Conservation (phyloP, 2,888 invertebrate genomes). For the Nymphalis c-album region DNA sequence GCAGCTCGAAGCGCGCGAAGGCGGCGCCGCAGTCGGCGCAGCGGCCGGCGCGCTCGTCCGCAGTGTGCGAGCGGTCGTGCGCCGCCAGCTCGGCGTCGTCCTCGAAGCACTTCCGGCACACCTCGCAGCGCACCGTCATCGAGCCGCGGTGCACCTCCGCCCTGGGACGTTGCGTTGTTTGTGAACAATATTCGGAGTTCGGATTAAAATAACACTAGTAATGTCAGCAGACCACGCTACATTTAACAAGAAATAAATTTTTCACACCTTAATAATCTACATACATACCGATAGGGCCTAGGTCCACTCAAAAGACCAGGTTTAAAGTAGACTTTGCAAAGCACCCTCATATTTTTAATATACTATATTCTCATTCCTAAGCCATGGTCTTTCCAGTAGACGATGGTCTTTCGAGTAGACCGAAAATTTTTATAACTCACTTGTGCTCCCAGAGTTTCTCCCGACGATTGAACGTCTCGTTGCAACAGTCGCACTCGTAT, state of each 20-base stretch:
- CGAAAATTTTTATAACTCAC: slow-evolving; percentile 46
- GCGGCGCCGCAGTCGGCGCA: slow-evolving; percentile 59
- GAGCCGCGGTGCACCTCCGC: slow-evolving; percentile 71
- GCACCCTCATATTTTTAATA: not conserved
- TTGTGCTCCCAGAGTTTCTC: slow-evolving; percentile 74
- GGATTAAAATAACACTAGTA: not conserved
- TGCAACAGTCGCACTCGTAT: slow-evolving; percentile 77
- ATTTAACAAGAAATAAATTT: too few species aligned
- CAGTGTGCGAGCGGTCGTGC: slow-evolving; percentile 64
- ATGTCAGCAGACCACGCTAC: too few species aligned
- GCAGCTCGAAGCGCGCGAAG: slow-evolving; percentile 71
- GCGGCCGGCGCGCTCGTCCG: slow-evolving; percentile 69
- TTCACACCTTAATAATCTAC: too few species aligned
- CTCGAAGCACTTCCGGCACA: slow-evolving; percentile 75
- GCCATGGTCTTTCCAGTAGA: slow-evolving; percentile 8
- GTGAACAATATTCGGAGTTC: not conserved
- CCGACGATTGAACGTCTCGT: slow-evolving; percentile 65
- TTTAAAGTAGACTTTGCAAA: too few species aligned
- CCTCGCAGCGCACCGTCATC: slow-evolving; percentile 77
- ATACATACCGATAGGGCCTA: too few species aligned
- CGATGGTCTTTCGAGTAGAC: not conserved
- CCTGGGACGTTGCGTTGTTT: slow-evolving; percentile 44
- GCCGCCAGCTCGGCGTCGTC: slow-evolving; percentile 69
- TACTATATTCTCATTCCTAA: not conserved
- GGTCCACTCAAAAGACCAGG: too few species aligned